Conservation (phyloP, 2,888 invertebrate species). For the Andrena bucephala region DNA sequence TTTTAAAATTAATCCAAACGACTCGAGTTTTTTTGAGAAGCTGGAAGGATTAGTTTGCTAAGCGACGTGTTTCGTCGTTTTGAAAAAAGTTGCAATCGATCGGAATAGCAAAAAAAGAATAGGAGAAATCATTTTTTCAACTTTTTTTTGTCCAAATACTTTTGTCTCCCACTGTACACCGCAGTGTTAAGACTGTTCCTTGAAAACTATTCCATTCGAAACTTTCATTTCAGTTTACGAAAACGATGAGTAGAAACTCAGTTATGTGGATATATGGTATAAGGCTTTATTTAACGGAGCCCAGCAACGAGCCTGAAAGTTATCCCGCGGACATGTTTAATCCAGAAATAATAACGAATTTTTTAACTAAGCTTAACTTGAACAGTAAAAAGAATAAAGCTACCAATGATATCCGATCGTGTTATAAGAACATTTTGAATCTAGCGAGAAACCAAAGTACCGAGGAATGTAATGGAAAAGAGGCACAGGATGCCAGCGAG, state of each 20-base stretch:
- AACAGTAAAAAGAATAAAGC: constrained; percentile 50
- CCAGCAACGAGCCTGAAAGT: constrained; percentile 51
- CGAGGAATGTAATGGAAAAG: constrained; percentile 14
- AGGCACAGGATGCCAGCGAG: background rate
- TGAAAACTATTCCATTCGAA: background rate
- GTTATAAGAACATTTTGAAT: constrained; percentile 35
- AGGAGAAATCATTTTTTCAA: too few relatives aligned
- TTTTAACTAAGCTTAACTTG: constrained; percentile 66
- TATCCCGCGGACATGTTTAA: constrained; percentile 64
- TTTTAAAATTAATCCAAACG: too few relatives aligned
- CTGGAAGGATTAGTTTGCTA: too few relatives aligned
- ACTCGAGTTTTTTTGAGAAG: too few relatives aligned
- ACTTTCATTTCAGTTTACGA: constrained; percentile 80
- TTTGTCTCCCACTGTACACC: too few relatives aligned
- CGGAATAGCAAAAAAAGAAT: too few relatives aligned
- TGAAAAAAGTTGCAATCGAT: too few relatives aligned
- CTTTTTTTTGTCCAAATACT: too few relatives aligned
- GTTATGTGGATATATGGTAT: constrained; percentile 84
- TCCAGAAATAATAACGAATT: constrained; percentile 75
- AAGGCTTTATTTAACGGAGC: constrained; percentile 78
- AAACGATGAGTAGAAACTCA: constrained; percentile 78
- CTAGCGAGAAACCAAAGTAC: constrained; percentile 2
- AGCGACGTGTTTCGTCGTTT: too few relatives aligned
- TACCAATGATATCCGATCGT: constrained; percentile 58
- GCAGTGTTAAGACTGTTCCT: background rate